phyloP scores from a whole-genome alignment of 2,797 vertebrate species.

The Hapalemur alaotrensis region DNA sequence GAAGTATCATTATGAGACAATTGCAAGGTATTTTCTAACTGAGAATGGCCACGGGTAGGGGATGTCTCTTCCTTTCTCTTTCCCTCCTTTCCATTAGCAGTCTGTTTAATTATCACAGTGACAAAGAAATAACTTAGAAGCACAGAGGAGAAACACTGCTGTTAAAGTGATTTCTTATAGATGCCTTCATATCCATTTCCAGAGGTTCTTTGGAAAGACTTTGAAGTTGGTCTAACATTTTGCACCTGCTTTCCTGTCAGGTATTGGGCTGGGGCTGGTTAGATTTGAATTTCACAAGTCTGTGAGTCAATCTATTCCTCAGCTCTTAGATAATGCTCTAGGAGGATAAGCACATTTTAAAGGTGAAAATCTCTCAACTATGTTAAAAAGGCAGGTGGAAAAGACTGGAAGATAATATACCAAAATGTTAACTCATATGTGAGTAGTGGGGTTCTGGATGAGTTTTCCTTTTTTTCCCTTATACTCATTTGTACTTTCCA shows the following conservation, averaged over 20 bases:
- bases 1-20: background rate
- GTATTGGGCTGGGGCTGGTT: background rate
- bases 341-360: slow-evolving; percentile 30
- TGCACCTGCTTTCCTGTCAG: slow-evolving; percentile 47
- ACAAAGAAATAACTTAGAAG: background rate
- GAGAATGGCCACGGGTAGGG: background rate
- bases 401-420: background rate
- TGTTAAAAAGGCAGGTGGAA: slow-evolving; percentile 51
- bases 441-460: background rate
- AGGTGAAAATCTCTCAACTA: slow-evolving; percentile 45
- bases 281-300: slow-evolving; percentile 50
- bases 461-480: background rate
- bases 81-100: background rate
- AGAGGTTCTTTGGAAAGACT: slow-evolving; percentile 36
- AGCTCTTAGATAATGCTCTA: slow-evolving; percentile 33
- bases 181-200: background rate
- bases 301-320: background rate
- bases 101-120: background rate
- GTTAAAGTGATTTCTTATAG: slow-evolving; percentile 37
- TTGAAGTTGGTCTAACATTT: slow-evolving; percentile 51
- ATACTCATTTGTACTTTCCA: background rate
- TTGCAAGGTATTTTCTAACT: background rate
- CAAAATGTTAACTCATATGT: background rate
- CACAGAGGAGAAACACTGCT: background rate
- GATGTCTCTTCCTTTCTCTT: background rate